Evolutionary conservation across 2,888 invertebrate species (phyloP).

Genomic region (Ditylenchus weischeri): DNA sequence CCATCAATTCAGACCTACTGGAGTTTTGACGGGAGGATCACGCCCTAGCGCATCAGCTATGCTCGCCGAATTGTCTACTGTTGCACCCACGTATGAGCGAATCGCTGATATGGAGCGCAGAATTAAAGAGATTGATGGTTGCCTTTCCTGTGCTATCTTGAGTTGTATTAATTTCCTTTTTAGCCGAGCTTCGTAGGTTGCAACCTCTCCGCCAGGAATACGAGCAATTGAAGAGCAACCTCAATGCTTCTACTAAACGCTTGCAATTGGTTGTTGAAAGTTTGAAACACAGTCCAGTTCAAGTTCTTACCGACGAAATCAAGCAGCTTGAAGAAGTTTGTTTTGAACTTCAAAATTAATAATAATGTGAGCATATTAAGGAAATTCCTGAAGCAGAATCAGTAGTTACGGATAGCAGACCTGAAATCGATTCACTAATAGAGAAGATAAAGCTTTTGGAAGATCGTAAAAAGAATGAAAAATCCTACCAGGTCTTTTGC

Average conservation of each 20-base stretch:
- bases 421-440: constrained; percentile 20
- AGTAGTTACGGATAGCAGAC: constrained; percentile 3
- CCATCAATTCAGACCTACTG: constrained; percentile 72
- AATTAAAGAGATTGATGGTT: constrained; percentile 22
- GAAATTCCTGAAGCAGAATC: constrained; percentile 18
- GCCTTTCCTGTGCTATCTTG: neutral
- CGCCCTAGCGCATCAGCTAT: constrained; percentile 7
- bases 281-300: constrained; percentile 35
- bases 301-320: constrained; percentile 37
- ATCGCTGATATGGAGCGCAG: constrained; percentile 18
- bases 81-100: constrained; percentile 2
- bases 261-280: constrained; percentile 31
- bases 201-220: constrained; percentile 21
- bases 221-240: constrained; percentile 21
- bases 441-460: constrained; percentile 28
- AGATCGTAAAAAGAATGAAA: constrained; percentile 40
- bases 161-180: neutral
- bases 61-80: constrained; percentile 15
- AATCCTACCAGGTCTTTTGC: constrained; percentile 26
- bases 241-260: constrained; percentile 18
- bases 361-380: neutral
- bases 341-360: neutral
- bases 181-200: constrained; percentile 17
- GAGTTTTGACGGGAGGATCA: constrained; percentile 80
- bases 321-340: constrained; percentile 21